Evolutionary conservation across 2,888 invertebrate genomes (phyloP), one percentile per base, ranked within the genome.

Genomic region (Punctoribates punctum): DNA sequence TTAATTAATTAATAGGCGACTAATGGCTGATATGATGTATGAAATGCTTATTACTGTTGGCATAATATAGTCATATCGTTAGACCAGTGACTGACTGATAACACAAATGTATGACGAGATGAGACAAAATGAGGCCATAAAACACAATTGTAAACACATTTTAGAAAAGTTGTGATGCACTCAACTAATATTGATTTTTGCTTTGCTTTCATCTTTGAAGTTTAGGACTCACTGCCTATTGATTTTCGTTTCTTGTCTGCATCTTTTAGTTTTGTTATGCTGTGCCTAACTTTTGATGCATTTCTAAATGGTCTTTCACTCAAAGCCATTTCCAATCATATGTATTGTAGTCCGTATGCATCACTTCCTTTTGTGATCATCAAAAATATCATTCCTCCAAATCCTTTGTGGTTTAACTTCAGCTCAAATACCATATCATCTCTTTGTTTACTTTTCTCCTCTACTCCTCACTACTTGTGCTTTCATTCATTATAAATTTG

Each of bases 401-500:
- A 60, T 60, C 60, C 60, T 60, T 60, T 60, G 60, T 60, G 60
- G 60, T 60, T 60, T 60, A 23, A 27, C 60, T 60, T 60, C 17
- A 60, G 60, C 60, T 60, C 60, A 60, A 60, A 60, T 60, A 27
- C 25, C 23, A 60, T 60, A 27, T 60, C 25, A 60, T 60, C 11
- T 23, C 60, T 25, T 60, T 60, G 60, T 60, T 60, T 60, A 60
- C 60, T 60, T 60, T 60, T 25, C 25, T 9, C 20, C 17, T 17
- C n/a, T n/a, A 51, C n/a, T n/a, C n/a, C n/a, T n/a, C n/a, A n/a
- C n/a, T 13, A 23, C 60, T 60, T 6, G 20, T 60, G 60, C 60
- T 60, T 27, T 60, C 60, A 60, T 60, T 60, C 25, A 60, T 60
- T 23, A 60, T 60, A 60, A 60, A 60, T 60, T 60, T 60, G 60